phyloP scores from a whole-genome alignment of 2,888 invertebrate species.

The Tineola bisselliella region DNA sequence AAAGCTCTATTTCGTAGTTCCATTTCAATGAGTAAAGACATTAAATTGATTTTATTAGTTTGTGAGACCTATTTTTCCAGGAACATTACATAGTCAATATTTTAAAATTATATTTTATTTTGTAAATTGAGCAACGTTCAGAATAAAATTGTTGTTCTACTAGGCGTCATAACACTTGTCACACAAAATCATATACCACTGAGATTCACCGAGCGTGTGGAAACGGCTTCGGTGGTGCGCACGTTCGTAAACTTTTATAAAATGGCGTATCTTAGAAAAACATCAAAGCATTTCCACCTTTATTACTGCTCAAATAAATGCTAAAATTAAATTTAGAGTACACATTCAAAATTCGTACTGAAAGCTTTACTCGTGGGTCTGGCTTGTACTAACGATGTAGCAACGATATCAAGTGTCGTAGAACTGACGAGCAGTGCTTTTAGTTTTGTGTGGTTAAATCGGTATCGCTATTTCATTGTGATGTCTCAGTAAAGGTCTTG shows the following conservation, averaged over 20 bases:
- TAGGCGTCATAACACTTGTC: conserved; percentile 16
- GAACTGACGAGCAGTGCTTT: background rate
- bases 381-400: conserved; percentile 12
- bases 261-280: background rate
- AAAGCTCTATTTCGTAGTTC: background rate
- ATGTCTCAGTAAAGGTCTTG: background rate
- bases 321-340: background rate
- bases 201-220: conserved; percentile 14
- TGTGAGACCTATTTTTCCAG: too few relatives aligned
- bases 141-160: conserved; percentile 6
- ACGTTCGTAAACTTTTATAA: background rate
- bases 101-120: too few relatives aligned
- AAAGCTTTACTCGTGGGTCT: conserved; percentile 3
- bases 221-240: conserved; percentile 9
- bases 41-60: too few relatives aligned
- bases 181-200: conserved; percentile 16
- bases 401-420: conserved; percentile 12
- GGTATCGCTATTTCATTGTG: background rate
- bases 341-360: background rate
- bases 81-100: too few relatives aligned
- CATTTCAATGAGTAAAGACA: background rate
- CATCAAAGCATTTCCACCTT: background rate
- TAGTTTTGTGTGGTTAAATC: conserved; percentile 3
- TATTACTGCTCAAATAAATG: background rate
- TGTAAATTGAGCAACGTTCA: background rate